phyloP scores from a whole-genome alignment of 1,140 invertebrate genomes.

The Bombus consobrinus region DNA sequence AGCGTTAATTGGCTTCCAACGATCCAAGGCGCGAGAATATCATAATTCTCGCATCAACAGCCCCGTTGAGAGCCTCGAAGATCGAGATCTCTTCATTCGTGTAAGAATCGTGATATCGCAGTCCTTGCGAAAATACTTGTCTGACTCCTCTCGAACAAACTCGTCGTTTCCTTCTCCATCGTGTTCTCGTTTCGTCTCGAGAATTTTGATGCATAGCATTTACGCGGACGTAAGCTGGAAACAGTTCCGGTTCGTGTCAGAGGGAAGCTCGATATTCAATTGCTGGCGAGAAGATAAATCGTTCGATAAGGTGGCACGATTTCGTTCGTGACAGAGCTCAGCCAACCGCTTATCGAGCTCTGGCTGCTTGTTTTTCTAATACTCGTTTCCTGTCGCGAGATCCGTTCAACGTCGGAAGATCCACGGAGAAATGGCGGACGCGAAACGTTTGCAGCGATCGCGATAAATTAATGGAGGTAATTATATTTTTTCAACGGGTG shows the following conservation, averaged over 20 bases:
- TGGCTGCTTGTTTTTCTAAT: slow-evolving; percentile 26
- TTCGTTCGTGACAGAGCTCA: slow-evolving; percentile 27
- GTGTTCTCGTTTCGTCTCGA: not conserved
- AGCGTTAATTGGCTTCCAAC: no score
- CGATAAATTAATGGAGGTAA: slow-evolving; percentile 14
- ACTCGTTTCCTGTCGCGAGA: slow-evolving; percentile 12
- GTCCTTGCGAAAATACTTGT: no score
- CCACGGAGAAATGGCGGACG: not conserved
- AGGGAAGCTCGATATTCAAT: slow-evolving; percentile 9
- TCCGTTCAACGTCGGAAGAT: not conserved
- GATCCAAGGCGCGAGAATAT: no score
- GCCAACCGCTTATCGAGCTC: slow-evolving; percentile 3
- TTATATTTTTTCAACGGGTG: not conserved
- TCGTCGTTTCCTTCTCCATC: no score
- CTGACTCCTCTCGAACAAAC: no score
- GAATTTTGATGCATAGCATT: not conserved
- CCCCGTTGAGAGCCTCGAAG: no score
- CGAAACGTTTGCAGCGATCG: not conserved
- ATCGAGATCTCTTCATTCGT: no score
- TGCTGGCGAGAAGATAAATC: not conserved
- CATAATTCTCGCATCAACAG: no score
- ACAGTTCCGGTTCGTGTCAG: not conserved
- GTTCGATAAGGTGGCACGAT: slow-evolving; percentile 18
- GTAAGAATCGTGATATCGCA: no score
- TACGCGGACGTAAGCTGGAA: not conserved